These are phyloP conservation scores for Agriotes lineatus DNA, from an alignment of 2,888 invertebrate species.

Conservation along the genomic window DNA sequence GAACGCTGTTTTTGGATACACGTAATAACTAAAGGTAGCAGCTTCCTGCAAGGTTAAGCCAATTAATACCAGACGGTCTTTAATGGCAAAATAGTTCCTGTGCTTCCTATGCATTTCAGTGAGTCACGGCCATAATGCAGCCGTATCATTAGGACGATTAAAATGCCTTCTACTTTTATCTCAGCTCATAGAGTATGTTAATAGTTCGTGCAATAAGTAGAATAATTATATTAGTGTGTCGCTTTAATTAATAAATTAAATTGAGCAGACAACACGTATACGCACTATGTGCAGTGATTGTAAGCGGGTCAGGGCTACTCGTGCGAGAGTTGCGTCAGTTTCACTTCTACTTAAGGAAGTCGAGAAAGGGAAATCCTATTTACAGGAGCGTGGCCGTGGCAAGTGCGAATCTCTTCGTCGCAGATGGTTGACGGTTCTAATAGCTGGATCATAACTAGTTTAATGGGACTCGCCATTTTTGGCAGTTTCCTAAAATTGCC, in stretches of 20 bases:
- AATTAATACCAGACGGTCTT: no score
- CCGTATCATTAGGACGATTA: no score
- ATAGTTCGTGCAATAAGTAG: not conserved
- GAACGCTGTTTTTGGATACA: no score
- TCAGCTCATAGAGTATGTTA: no score
- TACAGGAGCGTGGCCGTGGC: conserved; percentile 46
- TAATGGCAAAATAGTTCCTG: no score
- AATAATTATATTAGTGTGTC: conserved; percentile 22
- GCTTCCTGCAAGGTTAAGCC: no score
- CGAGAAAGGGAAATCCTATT: conserved; percentile 62
- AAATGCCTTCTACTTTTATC: no score
- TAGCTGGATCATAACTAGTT: conserved; percentile 9
- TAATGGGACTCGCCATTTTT: conserved; percentile 6
- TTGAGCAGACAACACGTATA: conserved; percentile 7
- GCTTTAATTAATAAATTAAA: conserved; percentile 28
- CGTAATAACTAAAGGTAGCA: no score
- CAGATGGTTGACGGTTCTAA: conserved; percentile 31
- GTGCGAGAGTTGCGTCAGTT: conserved; percentile 54
- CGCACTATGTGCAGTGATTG: conserved; percentile 36
- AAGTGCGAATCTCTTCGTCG: conserved; percentile 42
- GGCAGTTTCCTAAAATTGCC: not conserved
- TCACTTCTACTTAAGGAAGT: conserved; percentile 60
- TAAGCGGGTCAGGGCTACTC: conserved; percentile 57
- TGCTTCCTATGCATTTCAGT: no score
- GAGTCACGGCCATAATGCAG: no score